Base-by-base conservation (phyloP, 1,140 invertebrate species). In the Aporrectodea caliginosa region DNA sequence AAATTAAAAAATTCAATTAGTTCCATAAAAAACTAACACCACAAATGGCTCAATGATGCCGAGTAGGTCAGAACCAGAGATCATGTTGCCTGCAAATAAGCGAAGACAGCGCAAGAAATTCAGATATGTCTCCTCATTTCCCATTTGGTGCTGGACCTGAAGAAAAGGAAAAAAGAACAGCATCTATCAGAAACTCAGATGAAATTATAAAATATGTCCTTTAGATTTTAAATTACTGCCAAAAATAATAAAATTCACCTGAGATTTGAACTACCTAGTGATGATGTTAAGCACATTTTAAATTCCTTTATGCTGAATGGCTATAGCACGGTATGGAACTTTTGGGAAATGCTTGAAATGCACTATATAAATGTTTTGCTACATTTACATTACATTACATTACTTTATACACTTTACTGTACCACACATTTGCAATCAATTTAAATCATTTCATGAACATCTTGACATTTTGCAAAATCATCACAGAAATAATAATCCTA, bases 41-140 rank as follows among this genome's bases (percentile, higher is more conserved):
- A 74, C 29, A 30, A 74, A 74, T 31, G 73, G 73, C 12, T 74
- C 31, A 32, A 74, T 31, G 32, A 74, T 74, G 31, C n/a, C 73
- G n/a, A 74, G 29, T 22, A 74, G 73, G 29, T 74, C 73, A 31
- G 34, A 12, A 33, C 73, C 73, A 74, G 31, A 31, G 0, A 74
- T 32, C 0, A 74, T 22, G 33, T 74, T 74, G n/a, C 34, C n/a
- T 22, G 31, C 34, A 34, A 31, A 74, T n/a, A 74, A 16, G 12
- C 34, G 29, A 30, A 74, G 29, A 34, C 73, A 74, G n/a, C 73
- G 31, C 30, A 74, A n/a, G 33, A 74, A 74, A 34, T 74, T 74
- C 29, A 74, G 22, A n/a, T 74, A 74, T 6, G 29, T 74, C 31
- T 34, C 31, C 33, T 74, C 73, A 33, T 74, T 74, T 32, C 73